A percentile compares a stretch with the other conserved stretches of the same genome.
Evolutionary conservation across 2,888 invertebrate genomes (phyloP).

Genomic region (Listrodromus nycthemerus): DNA sequence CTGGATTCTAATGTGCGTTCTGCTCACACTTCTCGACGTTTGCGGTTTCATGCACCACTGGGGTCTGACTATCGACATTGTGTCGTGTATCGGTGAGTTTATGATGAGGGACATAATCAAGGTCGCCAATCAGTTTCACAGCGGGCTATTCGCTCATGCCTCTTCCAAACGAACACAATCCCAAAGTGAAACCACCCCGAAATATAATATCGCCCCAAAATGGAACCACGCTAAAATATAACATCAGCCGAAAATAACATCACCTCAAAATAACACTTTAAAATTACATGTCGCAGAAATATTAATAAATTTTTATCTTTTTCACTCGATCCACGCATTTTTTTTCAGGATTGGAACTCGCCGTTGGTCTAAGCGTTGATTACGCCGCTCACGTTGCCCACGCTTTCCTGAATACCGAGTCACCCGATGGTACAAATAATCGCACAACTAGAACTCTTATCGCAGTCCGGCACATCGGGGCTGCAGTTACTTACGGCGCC

Average conservation of each 20-base stretch:
- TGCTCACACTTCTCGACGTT: conserved; percentile 90
- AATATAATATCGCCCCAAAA: too few species aligned
- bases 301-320: neutral
- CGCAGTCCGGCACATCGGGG: conserved; percentile 90
- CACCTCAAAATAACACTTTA: too few species aligned
- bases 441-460: conserved; percentile 86
- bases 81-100: conserved; percentile 90
- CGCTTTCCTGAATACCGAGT: conserved; percentile 89
- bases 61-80: conserved; percentile 93
- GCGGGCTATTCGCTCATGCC: neutral
- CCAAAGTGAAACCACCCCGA: too few species aligned
- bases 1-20: conserved; percentile 91
- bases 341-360: conserved; percentile 87
- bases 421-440: conserved; percentile 85
- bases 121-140: conserved; percentile 7
- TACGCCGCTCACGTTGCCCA: conserved; percentile 94
- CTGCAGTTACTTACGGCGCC: conserved; percentile 92
- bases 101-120: neutral
- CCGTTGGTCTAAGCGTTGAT: conserved; percentile 93
- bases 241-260: too few species aligned
- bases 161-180: too few species aligned
- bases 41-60: conserved; percentile 92
- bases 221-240: too few species aligned
- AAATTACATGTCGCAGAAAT: too few species aligned
- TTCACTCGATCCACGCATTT: neutral